These are phyloP conservation scores for Galago senegalensis DNA, from an alignment of 2,797 vertebrate genomes.

Conservation along the genomic window DNA sequence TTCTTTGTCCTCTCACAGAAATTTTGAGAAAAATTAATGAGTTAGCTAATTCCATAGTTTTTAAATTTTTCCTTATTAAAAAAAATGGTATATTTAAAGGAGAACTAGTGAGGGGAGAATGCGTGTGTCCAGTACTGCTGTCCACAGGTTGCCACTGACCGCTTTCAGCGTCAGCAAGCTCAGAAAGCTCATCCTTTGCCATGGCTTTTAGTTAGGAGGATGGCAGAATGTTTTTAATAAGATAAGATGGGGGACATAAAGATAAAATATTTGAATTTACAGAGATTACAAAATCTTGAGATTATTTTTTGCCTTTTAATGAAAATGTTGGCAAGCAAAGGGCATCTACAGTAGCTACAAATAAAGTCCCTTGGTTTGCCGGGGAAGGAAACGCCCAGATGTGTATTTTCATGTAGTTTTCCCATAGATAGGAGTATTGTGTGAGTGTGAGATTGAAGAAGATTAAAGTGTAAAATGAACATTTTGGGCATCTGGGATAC, in stretches of 20 bases:
- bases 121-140: background rate
- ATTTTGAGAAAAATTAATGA: background rate
- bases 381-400: background rate
- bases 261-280: background rate
- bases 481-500: background rate
- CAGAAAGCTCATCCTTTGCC: fast-evolving
- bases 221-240: background rate
- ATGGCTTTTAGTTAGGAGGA: background rate
- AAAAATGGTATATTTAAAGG: background rate
- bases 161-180: background rate
- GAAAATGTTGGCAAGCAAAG: constrained; percentile 6
- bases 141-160: background rate
- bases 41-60: background rate
- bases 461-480: background rate
- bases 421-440: background rate
- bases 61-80: background rate
- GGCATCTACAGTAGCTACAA: background rate
- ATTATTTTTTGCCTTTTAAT: background rate
- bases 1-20: background rate
- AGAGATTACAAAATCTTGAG: background rate
- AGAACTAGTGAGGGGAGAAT: background rate
- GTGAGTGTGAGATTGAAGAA: background rate
- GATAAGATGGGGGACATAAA: background rate
- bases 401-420: background rate
- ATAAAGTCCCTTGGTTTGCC: background rate